phyloP scores from a whole-genome alignment of 2,113 vertebrate species.

The Sterrhoptilus dennistouni region DNA sequence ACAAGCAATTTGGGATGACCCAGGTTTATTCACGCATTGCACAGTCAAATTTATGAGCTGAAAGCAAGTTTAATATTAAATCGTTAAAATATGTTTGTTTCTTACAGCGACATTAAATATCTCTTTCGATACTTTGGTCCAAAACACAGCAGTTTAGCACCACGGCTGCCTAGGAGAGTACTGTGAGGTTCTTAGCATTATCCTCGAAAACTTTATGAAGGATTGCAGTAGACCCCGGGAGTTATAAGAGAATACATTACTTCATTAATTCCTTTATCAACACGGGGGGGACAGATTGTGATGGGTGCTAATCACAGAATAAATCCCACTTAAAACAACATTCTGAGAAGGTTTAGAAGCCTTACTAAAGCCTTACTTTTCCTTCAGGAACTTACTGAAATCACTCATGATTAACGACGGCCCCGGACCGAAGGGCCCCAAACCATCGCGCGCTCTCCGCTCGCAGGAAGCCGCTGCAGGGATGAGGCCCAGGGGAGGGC shows the following conservation, averaged over 20 bases:
- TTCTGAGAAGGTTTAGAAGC: too few species aligned
- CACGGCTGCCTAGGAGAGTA: neutral
- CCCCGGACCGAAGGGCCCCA: neutral
- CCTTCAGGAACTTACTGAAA: neutral
- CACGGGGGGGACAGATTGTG: fast-evolving
- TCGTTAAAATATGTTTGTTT: neutral
- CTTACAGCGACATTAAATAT: neutral
- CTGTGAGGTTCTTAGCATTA: neutral
- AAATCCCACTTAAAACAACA: fast-evolving
- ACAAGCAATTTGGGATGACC: fast-evolving
- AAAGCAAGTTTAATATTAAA: neutral
- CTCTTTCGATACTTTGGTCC: neutral
- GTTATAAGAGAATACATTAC: fast-evolving
- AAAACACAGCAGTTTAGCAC: neutral
- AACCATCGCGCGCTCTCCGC: fast-evolving
- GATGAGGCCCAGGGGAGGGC: neutral
- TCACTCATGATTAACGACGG: fast-evolving
- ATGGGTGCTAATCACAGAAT: fast-evolving
- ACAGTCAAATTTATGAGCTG: neutral
- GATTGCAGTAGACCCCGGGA: fast-evolving
- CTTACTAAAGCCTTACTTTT: too few species aligned
- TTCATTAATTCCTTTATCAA: neutral
- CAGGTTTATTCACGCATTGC: too few species aligned
- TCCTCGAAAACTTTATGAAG: too few species aligned
- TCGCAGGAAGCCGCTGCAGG: neutral